Evolutionary conservation across 2,113 vertebrate genomes (phyloP).

Genomic region (Pipa parva): DNA sequence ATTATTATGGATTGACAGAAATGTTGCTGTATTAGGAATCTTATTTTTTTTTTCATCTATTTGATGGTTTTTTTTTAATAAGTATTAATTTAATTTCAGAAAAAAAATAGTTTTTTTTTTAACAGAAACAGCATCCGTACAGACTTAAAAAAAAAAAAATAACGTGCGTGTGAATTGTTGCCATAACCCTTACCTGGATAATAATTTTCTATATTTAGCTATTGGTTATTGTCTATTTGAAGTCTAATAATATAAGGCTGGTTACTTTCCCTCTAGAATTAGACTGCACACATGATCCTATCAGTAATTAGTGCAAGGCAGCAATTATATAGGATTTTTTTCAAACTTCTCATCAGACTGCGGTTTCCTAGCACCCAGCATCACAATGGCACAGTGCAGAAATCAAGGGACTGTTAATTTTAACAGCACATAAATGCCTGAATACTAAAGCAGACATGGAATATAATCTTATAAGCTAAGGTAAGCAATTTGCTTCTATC

Average conservation of each 20-base stretch:
- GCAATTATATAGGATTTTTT: conserved; percentile 57
- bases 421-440: conserved; percentile 28
- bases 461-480: conserved; percentile 47
- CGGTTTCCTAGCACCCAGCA: conserved; percentile 50
- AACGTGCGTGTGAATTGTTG: neutral
- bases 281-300: conserved; percentile 55
- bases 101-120: no score
- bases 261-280: conserved; percentile 52
- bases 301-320: conserved; percentile 60
- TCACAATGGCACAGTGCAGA: conserved; percentile 47
- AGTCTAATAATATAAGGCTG: conserved; percentile 50
- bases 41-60: no score
- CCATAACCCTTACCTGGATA: neutral
- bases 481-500: conserved; percentile 44
- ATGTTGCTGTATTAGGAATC: no score
- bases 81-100: no score
- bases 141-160: no score
- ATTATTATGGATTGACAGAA: no score
- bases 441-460: conserved; percentile 38
- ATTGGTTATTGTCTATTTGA: conserved; percentile 60
- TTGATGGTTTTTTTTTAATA: no score
- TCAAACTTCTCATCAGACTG: conserved; percentile 48
- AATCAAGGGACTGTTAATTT: conserved; percentile 56
- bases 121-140: no score
- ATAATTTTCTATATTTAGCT: conserved; percentile 27